phyloP scores from a whole-genome alignment of 2,113 vertebrate genomes.

The Nipponia nippon region DNA sequence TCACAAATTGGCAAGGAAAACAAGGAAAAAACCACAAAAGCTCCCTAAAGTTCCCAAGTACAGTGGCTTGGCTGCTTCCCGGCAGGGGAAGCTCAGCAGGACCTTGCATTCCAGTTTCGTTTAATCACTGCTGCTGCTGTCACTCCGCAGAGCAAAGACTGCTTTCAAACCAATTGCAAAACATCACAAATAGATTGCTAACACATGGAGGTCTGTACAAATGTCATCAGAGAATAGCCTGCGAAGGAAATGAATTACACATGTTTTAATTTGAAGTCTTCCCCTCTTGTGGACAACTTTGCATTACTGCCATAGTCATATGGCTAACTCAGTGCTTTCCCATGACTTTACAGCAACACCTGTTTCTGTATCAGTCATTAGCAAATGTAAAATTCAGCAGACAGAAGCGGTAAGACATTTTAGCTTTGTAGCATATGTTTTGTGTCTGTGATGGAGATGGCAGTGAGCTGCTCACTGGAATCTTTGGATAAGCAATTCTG shows the following conservation, averaged over 20 bases:
- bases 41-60: neutral
- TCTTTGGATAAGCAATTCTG: neutral
- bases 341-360: neutral
- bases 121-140: neutral
- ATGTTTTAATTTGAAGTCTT: conserved; percentile 29
- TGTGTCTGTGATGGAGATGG: neutral
- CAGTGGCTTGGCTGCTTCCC: neutral
- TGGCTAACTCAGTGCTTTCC: neutral
- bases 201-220: neutral
- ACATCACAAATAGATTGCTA: neutral
- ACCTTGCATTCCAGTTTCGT: neutral
- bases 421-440: neutral
- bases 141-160: neutral
- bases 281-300: neutral
- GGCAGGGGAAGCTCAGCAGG: neutral
- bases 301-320: neutral
- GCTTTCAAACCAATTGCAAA: neutral
- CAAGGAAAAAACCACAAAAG: neutral
- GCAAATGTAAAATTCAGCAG: neutral
- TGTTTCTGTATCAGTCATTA: neutral
- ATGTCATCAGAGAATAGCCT: neutral
- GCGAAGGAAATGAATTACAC: neutral
- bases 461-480: neutral
- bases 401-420: neutral
- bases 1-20: neutral